Evolutionary conservation across 2,113 vertebrate species (phyloP).

Genomic region (Menura novaehollandiae): DNA sequence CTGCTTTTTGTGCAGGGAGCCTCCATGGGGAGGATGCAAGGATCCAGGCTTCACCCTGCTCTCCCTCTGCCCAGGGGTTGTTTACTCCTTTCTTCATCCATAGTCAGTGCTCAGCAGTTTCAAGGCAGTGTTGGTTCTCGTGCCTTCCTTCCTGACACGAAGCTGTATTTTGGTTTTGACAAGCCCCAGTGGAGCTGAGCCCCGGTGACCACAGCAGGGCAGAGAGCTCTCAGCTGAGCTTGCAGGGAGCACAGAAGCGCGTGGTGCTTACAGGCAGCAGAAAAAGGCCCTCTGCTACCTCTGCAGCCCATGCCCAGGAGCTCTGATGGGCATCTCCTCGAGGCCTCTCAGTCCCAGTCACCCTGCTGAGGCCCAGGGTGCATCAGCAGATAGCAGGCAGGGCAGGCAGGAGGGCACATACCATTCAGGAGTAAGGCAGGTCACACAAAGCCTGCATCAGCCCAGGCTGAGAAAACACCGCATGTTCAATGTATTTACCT

Average conservation of each 20-base stretch:
- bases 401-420: not conserved
- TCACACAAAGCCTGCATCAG: not conserved
- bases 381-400: not conserved
- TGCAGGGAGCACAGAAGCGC: rapidly evolving
- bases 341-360: not conserved
- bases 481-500: not conserved
- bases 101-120: not conserved
- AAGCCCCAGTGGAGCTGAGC: not conserved
- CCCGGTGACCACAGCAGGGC: not conserved
- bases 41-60: not conserved
- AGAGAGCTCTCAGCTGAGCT: not conserved
- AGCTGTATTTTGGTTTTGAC: not conserved
- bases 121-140: not conserved
- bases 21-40: not conserved
- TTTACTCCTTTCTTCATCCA: not conserved
- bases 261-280: not conserved
- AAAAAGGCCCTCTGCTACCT: not conserved
- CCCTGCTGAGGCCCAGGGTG: not conserved
- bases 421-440: not conserved
- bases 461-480: not conserved
- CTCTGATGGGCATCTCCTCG: not conserved
- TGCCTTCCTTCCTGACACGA: not conserved
- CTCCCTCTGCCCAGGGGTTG: not conserved
- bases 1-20: not conserved
- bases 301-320: not conserved